These are phyloP conservation scores for Hemicrepidius hirtus DNA, from an alignment of 2,888 invertebrate species.

Conservation along the genomic window DNA sequence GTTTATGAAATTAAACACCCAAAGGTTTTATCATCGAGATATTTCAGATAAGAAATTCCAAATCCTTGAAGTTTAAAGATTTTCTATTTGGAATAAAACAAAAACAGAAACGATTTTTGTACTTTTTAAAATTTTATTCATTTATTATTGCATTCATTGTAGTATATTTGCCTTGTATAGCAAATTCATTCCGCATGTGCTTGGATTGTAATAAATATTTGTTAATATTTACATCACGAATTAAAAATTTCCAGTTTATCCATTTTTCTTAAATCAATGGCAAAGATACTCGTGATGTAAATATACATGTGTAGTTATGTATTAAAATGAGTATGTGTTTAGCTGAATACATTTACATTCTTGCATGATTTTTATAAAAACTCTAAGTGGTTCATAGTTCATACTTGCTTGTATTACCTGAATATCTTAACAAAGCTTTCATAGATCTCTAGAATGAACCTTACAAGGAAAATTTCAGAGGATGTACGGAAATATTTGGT, in stretches of 20 bases:
- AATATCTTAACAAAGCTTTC: background rate
- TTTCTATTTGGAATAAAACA: background rate
- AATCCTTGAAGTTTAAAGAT: background rate
- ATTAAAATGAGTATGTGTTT: background rate
- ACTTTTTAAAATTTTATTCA: constrained; percentile 13
- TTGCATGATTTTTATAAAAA: constrained; percentile 4
- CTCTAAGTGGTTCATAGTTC: background rate
- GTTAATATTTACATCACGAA: constrained; percentile 1
- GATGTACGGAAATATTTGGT: background rate
- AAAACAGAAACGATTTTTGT: background rate
- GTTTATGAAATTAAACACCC: constrained; percentile 16
- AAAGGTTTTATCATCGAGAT: background rate
- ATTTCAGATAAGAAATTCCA: constrained; percentile 8
- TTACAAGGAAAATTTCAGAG: background rate
- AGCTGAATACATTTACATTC: background rate
- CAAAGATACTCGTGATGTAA: background rate
- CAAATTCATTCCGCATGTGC: constrained; percentile 5
- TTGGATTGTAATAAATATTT: background rate
- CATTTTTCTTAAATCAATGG: background rate
- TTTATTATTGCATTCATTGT: constrained; percentile 25
- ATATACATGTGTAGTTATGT: background rate
- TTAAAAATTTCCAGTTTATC: no score
- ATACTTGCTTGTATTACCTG: constrained; percentile 2
- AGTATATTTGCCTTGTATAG: constrained; percentile 1
- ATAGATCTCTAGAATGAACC: background rate